phyloP scores from a whole-genome alignment of 2,888 invertebrate genomes.

The Sericinus montela region DNA sequence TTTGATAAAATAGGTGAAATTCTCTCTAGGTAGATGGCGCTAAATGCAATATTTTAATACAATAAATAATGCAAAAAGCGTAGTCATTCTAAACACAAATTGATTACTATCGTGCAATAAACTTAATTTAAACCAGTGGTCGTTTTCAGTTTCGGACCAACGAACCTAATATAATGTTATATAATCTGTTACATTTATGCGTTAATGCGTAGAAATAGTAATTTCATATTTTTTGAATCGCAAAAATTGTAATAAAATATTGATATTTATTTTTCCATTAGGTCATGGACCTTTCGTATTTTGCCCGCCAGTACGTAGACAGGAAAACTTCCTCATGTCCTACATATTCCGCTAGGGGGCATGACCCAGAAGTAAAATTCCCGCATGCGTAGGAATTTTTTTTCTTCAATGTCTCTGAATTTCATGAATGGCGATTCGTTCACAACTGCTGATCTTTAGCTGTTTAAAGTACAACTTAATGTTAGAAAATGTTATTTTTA shows the following conservation, averaged over 20 bases:
- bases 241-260: too few relatives aligned
- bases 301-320: not conserved
- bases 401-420: constrained; percentile 55
- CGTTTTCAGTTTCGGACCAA: too few relatives aligned
- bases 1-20: not conserved
- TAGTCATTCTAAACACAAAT: too few relatives aligned
- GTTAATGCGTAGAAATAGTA: too few relatives aligned
- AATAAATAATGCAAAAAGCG: not conserved
- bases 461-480: constrained; percentile 57
- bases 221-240: too few relatives aligned
- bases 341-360: constrained; percentile 33
- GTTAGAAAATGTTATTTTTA: constrained; percentile 64
- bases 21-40: constrained; percentile 3
- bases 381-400: constrained; percentile 61
- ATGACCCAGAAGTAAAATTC: constrained; percentile 27
- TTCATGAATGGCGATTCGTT: constrained; percentile 69
- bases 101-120: too few relatives aligned
- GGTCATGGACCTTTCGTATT: not conserved
- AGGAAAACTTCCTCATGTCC: constrained; percentile 17
- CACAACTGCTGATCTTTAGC: constrained; percentile 57
- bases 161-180: too few relatives aligned
- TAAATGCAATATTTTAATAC: not conserved
- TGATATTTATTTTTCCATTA: too few relatives aligned
- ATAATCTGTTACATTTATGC: too few relatives aligned
- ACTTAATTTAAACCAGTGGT: too few relatives aligned